Conservation (phyloP, 2,888 invertebrate species). For the Drosophila helvetica region DNA sequence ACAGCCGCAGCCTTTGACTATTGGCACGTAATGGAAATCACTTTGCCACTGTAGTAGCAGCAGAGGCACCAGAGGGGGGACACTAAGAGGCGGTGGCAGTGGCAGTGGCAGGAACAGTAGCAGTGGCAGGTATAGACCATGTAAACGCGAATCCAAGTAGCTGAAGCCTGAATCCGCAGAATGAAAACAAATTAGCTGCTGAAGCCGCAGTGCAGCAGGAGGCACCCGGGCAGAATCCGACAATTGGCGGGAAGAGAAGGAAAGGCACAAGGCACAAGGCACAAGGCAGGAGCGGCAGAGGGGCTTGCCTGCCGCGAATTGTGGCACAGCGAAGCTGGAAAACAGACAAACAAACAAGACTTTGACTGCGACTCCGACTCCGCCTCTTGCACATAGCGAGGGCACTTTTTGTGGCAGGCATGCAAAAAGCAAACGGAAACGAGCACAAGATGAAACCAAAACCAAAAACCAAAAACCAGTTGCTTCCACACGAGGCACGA, state of each 20-base stretch:
- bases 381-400: slow-evolving; percentile 13
- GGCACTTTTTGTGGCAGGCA: slow-evolving; percentile 29
- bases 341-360: slow-evolving; percentile 55
- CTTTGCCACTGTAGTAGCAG: slow-evolving; percentile 18
- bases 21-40: slow-evolving; percentile 64
- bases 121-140: slow-evolving; percentile 18
- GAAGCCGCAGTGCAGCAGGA: neutral
- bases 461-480: slow-evolving; percentile 62
- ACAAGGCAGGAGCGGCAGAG: slow-evolving; percentile 14
- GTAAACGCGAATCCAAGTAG: slow-evolving; percentile 40
- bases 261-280: neutral
- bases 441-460: slow-evolving; percentile 26
- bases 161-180: slow-evolving; percentile 40
- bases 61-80: slow-evolving; percentile 5
- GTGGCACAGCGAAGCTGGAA: slow-evolving; percentile 36
- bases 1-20: slow-evolving; percentile 60
- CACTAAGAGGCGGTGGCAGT: neutral
- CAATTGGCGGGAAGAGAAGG: slow-evolving; percentile 25
- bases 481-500: slow-evolving; percentile 52
- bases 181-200: slow-evolving; percentile 51
- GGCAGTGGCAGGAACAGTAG: slow-evolving; percentile 11
- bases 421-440: slow-evolving; percentile 13
- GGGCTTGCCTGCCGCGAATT: slow-evolving; percentile 18
- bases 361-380: slow-evolving; percentile 48
- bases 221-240: slow-evolving; percentile 5